Evolutionary conservation across 1,140 invertebrate species (phyloP).

Genomic region (Palaemon carinicauda): DNA sequence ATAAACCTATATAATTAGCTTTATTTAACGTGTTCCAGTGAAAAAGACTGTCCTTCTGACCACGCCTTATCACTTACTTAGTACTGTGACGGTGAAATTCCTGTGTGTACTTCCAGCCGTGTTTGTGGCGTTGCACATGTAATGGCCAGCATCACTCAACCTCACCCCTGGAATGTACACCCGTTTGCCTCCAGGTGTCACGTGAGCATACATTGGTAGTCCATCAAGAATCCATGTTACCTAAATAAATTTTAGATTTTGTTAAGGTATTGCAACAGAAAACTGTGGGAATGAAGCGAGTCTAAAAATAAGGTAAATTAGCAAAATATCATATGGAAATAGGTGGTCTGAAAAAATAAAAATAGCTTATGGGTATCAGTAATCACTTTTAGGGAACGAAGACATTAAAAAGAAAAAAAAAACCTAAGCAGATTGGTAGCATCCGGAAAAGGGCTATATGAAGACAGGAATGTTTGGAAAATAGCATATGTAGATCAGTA

Average conservation of each 20-base stretch:
- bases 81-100: constrained; percentile 56
- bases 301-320: too few relatives aligned
- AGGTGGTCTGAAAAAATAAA: too few relatives aligned
- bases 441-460: background rate
- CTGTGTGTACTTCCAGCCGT: constrained; percentile 56
- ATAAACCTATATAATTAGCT: too few relatives aligned
- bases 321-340: too few relatives aligned
- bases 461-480: background rate
- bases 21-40: too few relatives aligned
- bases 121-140: constrained; percentile 60
- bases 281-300: too few relatives aligned
- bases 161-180: constrained; percentile 7
- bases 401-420: too few relatives aligned
- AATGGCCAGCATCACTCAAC: constrained; percentile 48
- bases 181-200: background rate
- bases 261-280: too few relatives aligned
- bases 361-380: too few relatives aligned
- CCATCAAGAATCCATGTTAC: constrained; percentile 37
- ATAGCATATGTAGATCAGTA: background rate
- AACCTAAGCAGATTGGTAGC: background rate
- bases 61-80: constrained; percentile 23
- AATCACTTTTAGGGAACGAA: too few relatives aligned
- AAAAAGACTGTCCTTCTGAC: too few relatives aligned
- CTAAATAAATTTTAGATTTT: constrained; percentile 21
- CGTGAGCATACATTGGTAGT: background rate